Evolutionary conservation across 2,888 invertebrate genomes (phyloP), one percentile per base, ranked within the genome.

Genomic region (Cephus pulcher): DNA sequence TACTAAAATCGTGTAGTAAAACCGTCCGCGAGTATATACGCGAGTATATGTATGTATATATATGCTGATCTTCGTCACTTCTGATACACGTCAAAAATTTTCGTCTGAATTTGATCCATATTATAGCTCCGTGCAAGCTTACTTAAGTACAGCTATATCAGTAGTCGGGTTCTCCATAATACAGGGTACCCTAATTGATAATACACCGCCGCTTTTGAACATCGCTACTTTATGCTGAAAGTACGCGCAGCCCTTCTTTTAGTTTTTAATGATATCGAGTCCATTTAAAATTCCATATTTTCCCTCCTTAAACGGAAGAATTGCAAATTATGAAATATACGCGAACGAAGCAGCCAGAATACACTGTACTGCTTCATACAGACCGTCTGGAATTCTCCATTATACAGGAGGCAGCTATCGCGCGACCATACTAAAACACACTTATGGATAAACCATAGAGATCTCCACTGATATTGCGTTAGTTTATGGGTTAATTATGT

Each of bases 401-500:
- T 56, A 9, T 56, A 9, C 23, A 56, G 56, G 9, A 23, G 56
- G 56, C 2, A 56, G 40, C 56, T 56, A 56, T 70, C 56, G 71
- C 32, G n/a, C 32, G 12, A 56, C 73, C 35, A 71, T 56, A 75
- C 73, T 71, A 15, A 56, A 56, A 37, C 73, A 69, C 76, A 78
- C 78, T 73, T 73, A 78, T 76, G 73, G 77, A 76, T 76, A 79
- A 68, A 80, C 76, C 75, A 75, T 69, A 76, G 71, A 80, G 79
- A 79, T 87, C 75, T 74, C 76, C 76, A 77, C 80, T 81, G 85
- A 86, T 23, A 56, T 88, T 86, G 84, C 84, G 80, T 84, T 87
- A 83, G 83, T 88, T 89, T 88, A 89, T 87, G 88, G 86, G 87
- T 88, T 89, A 89, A 89, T 89, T 89, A 89, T 84, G 82, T 82